phyloP scores from a whole-genome alignment of 2,113 vertebrate species.

The Phyllopteryx taeniolatus region DNA sequence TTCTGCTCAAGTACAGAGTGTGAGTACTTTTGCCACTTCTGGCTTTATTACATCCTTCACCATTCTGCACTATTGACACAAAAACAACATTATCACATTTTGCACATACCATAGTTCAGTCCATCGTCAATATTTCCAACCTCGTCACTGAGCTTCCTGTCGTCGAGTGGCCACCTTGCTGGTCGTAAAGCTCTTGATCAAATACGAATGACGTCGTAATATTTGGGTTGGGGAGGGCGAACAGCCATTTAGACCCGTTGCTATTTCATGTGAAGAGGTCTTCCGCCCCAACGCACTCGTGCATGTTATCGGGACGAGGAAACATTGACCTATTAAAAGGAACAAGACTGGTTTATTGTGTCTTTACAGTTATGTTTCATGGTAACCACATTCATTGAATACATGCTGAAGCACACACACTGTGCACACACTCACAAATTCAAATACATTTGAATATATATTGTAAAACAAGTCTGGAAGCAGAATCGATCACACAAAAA shows the following conservation, averaged over 20 bases:
- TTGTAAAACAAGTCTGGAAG: not conserved
- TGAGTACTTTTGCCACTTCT: not conserved
- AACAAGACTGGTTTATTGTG: slow-evolving; percentile 42
- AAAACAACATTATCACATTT: not conserved
- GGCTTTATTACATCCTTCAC: not conserved
- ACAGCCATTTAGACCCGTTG: slow-evolving; percentile 32
- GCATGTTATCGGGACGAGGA: slow-evolving; percentile 21
- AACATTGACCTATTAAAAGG: slow-evolving; percentile 26
- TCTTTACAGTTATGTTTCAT: slow-evolving; percentile 9
- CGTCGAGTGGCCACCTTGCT: slow-evolving; percentile 11
- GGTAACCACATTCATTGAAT: slow-evolving; percentile 9
- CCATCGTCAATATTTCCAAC: slow-evolving; percentile 6
- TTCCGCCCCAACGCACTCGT: slow-evolving; percentile 6
- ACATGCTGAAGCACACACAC: not conserved
- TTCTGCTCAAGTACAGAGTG: too few relatives aligned
- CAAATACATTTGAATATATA: accelerated
- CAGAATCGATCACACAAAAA: not conserved
- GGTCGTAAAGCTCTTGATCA: slow-evolving; percentile 39
- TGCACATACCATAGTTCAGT: slow-evolving; percentile 7
- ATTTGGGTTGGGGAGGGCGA: slow-evolving; percentile 15
- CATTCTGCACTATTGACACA: not conserved
- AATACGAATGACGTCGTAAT: slow-evolving; percentile 42
- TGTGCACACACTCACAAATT: not conserved
- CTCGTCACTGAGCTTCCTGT: slow-evolving; percentile 18
- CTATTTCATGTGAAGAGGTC: slow-evolving; percentile 19